A percentile compares a stretch with the other conserved stretches of the same genome.
These are phyloP conservation scores for Nyctibius grandis DNA, from an alignment of 2,797 vertebrate genomes.

Conservation along the genomic window DNA sequence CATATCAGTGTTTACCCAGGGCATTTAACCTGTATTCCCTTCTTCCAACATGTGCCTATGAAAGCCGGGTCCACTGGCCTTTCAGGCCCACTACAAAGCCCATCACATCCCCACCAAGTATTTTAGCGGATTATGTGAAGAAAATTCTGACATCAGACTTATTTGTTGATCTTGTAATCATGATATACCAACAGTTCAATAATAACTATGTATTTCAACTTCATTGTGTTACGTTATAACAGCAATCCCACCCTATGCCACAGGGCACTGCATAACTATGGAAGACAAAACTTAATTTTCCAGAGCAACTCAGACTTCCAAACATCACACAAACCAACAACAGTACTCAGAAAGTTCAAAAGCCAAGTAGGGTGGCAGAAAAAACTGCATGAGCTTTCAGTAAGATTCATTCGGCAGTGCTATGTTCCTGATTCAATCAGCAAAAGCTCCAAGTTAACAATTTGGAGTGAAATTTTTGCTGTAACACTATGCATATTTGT, in stretches of 20 bases:
- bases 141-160: neutral
- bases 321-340: neutral
- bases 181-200: neutral
- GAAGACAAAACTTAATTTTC: neutral
- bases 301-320: neutral
- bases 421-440: neutral
- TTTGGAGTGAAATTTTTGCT: neutral
- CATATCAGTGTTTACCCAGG: neutral
- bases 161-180: neutral
- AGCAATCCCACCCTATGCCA: neutral
- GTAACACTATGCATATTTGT: neutral
- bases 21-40: neutral
- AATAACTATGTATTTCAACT: neutral
- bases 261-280: neutral
- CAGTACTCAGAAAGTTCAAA: neutral
- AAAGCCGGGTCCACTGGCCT: neutral
- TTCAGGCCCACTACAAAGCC: neutral
- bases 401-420: neutral
- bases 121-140: neutral
- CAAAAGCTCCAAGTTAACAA: neutral
- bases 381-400: neutral
- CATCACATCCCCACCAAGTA: neutral
- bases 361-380: neutral
- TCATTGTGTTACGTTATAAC: neutral
- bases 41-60: neutral